phyloP scores from a whole-genome alignment of 2,113 vertebrate genomes.

The Cephalopterus ornatus region DNA sequence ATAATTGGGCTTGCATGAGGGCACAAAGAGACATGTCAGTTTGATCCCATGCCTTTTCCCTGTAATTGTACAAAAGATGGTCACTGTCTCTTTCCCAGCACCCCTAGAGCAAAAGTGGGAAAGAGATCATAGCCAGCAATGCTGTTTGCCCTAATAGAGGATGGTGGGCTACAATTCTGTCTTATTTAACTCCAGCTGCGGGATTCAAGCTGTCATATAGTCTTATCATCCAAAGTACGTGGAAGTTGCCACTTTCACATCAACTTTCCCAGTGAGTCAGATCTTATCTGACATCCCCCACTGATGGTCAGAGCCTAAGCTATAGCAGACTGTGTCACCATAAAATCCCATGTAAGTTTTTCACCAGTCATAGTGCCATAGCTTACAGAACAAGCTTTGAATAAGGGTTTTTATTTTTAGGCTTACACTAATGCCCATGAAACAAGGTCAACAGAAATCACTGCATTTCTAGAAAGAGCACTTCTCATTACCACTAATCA shows the following conservation, averaged over 20 bases:
- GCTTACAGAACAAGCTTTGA: background rate
- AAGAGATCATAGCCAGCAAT: background rate
- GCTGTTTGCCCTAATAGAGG: background rate
- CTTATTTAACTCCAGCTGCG: background rate
- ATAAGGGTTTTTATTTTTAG: slow-evolving; percentile 1
- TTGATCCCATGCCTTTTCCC: background rate
- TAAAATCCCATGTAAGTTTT: background rate
- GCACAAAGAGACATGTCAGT: background rate
- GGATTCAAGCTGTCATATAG: background rate
- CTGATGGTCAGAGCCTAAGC: background rate
- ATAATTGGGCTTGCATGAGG: background rate
- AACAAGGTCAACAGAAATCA: background rate
- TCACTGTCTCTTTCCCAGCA: background rate
- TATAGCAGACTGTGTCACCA: background rate
- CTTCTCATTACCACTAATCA: background rate
- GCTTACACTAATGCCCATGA: background rate
- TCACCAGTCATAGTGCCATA: background rate
- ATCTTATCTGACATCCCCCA: background rate
- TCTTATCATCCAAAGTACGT: background rate
- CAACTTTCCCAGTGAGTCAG: background rate
- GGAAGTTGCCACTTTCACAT: background rate
- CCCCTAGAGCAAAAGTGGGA: background rate
- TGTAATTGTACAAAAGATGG: background rate
- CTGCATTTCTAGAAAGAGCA: background rate
- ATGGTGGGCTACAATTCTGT: background rate